Percentiles rank a stretch among this genome's conserved stretches.
These are phyloP conservation scores for Origma solitaria DNA, from an alignment of 2,113 vertebrate genomes.

Conservation along the genomic window DNA sequence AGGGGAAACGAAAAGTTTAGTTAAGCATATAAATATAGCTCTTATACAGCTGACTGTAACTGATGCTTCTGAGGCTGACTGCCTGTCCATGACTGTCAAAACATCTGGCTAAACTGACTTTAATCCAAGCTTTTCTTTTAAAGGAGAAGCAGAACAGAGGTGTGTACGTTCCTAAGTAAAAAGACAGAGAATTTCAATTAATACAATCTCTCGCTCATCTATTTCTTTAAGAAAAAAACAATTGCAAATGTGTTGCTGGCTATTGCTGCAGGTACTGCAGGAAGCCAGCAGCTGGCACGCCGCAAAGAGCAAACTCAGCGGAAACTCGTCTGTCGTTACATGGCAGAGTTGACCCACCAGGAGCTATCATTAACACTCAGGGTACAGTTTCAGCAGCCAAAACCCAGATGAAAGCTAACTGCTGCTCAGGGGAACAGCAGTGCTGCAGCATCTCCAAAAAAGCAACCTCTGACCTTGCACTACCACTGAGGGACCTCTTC, in stretches of 20 bases:
- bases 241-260: neutral
- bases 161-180: neutral
- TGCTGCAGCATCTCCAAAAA: neutral
- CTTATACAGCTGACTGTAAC: neutral
- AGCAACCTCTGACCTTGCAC: neutral
- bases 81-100: neutral
- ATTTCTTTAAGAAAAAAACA: neutral
- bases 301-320: neutral
- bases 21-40: constrained; percentile 17
- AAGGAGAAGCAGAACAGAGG: neutral
- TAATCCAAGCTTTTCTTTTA: neutral
- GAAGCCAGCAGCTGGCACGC: constrained; percentile 31
- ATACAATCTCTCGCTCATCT: neutral
- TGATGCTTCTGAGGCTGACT: neutral
- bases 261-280: neutral
- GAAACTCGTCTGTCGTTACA: neutral
- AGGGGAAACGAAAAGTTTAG: neutral
- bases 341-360: neutral
- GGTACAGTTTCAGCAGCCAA: neutral
- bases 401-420: neutral
- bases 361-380: neutral
- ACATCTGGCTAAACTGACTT: neutral
- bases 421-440: neutral
- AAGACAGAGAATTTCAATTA: neutral
- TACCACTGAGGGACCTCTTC: accelerated